A percentile compares a stretch with the other conserved stretches of the same genome.
Evolutionary conservation across 1,140 invertebrate genomes (phyloP).

Genomic region (Zaprionus ornatus): DNA sequence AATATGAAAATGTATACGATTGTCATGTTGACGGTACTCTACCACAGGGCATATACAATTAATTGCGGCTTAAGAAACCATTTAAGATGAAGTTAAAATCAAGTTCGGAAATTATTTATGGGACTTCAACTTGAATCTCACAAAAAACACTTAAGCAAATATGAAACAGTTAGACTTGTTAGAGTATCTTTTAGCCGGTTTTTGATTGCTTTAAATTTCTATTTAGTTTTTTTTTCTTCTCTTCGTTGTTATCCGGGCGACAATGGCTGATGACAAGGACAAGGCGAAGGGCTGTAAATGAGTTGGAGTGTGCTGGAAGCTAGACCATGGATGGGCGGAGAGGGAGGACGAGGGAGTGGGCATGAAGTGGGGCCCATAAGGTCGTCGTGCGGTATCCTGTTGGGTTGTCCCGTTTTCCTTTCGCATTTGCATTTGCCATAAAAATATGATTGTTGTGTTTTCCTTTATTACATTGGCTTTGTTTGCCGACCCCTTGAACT

Average conservation of each 20-base stretch:
- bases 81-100: neutral
- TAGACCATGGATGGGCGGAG: neutral
- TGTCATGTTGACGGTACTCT: slow-evolving; percentile 5
- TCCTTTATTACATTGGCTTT: slow-evolving; percentile 63
- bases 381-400: slow-evolving; percentile 10
- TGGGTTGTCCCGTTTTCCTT: slow-evolving; percentile 41
- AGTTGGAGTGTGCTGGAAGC: slow-evolving; percentile 14
- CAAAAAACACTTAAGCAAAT: neutral
- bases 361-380: neutral
- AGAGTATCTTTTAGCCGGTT: neutral
- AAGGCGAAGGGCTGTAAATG: slow-evolving; percentile 38
- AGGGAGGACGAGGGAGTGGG: neutral
- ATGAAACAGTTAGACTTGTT: neutral
- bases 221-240: slow-evolving; percentile 12
- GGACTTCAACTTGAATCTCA: neutral
- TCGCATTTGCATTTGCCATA: slow-evolving; percentile 71
- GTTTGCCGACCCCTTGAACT: slow-evolving; percentile 31
- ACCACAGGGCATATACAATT: neutral
- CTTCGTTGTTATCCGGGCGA: slow-evolving; percentile 20
- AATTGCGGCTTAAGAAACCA: no score
- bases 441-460: slow-evolving; percentile 76
- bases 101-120: neutral
- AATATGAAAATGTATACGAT: slow-evolving; percentile 31
- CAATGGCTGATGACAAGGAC: slow-evolving; percentile 40
- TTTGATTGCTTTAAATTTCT: neutral